Percentiles rank a stretch among this genome's conserved stretches.
Evolutionary conservation across 2,888 invertebrate species (phyloP).

Genomic region (Agrypnus murinus): DNA sequence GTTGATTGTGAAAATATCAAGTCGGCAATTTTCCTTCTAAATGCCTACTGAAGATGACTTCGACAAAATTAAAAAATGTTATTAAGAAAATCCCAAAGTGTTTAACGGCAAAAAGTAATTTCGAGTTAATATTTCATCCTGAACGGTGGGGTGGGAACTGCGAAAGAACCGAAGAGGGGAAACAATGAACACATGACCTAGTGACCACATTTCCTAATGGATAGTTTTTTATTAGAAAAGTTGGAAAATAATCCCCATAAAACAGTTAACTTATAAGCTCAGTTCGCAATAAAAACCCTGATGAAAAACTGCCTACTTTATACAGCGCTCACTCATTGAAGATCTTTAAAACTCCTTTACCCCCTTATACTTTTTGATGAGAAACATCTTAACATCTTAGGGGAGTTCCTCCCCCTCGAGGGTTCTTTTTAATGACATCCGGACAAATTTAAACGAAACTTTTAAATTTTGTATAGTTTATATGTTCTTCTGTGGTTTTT

Average conservation of each 20-base stretch:
- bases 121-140: conserved; percentile 50
- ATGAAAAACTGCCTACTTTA: conserved; percentile 30
- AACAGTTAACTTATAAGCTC: conserved; percentile 46
- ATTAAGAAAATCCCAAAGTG: conserved; percentile 33
- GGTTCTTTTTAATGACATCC: conserved; percentile 6
- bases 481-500: too few species aligned
- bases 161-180: conserved; percentile 32
- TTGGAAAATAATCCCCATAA: conserved; percentile 49
- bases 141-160: conserved; percentile 26
- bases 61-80: conserved; percentile 32
- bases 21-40: conserved; percentile 23
- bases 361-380: conserved; percentile 13
- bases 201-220: conserved; percentile 51
- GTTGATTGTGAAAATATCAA: conserved; percentile 30
- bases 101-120: conserved; percentile 46
- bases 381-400: conserved; percentile 22
- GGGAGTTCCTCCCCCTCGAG: background rate
- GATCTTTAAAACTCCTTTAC: conserved; percentile 21
- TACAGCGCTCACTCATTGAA: conserved; percentile 28
- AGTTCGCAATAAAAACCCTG: conserved; percentile 48
- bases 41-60: conserved; percentile 2
- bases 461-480: background rate
- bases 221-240: conserved; percentile 54
- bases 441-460: conserved; percentile 16
- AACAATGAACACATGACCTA: conserved; percentile 53